Evolutionary conservation across 1,140 invertebrate species (phyloP).

Genomic region (Solenopsis fugax): DNA sequence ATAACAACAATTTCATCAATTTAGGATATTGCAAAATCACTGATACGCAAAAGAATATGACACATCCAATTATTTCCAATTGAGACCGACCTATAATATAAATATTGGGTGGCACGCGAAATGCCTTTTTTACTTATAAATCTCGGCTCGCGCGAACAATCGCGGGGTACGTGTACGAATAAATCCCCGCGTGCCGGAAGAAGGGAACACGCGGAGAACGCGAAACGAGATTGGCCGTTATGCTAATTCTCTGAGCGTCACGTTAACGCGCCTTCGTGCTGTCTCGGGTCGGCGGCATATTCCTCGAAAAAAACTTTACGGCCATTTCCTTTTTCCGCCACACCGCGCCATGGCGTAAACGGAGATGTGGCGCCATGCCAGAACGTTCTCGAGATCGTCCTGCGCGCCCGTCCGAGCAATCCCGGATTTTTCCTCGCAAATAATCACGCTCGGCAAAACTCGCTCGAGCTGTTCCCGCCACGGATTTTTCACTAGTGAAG

Average conservation of each 20-base stretch:
- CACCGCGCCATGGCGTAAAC: conserved; percentile 43
- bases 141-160: conserved; percentile 13
- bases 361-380: conserved; percentile 60
- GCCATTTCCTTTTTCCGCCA: conserved; percentile 60
- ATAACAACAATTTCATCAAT: background rate
- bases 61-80: background rate
- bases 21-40: background rate
- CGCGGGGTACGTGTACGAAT: background rate
- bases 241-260: conserved; percentile 49
- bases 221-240: conserved; percentile 59
- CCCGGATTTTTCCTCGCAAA: conserved; percentile 60
- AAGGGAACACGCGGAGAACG: conserved; percentile 17
- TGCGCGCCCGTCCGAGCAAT: conserved; percentile 46
- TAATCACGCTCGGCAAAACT: conserved; percentile 56
- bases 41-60: background rate
- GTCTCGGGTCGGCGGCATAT: conserved; percentile 44
- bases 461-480: conserved; percentile 40
- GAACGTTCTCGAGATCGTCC: conserved; percentile 50
- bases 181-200: conserved; percentile 5
- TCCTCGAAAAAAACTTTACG: conserved; percentile 53
- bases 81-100: background rate
- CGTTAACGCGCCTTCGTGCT: conserved; percentile 27
- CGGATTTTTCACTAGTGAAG: conserved; percentile 57
- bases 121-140: conserved; percentile 16
- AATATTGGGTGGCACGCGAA: background rate